Base-by-base conservation (phyloP, 2,888 invertebrate genomes). In the Endotricha flammealis region DNA sequence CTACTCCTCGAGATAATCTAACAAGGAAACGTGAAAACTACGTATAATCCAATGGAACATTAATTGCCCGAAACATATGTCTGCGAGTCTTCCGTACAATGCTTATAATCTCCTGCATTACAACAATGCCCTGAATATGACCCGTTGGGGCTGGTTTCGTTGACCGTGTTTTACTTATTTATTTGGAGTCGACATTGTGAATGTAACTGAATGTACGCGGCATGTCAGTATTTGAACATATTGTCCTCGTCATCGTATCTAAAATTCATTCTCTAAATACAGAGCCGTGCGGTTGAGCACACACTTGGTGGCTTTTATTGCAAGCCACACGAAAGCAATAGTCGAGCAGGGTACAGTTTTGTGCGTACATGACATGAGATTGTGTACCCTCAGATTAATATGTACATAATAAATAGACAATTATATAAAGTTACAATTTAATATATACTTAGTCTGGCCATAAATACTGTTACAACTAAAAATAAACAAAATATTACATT, bases 251-350 rank as follows among this genome's bases (percentile, higher is more conserved):
- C 16, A 28, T 22, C 9, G 30, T 28, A 72, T 73, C 62, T 67
- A 67, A 71, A 71, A 75, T 75, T 71, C 65, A 75, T 72, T 68
- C 57, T 66, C 67, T 66, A 71, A 75, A 75, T 70, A 72, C 65
- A 51, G 53, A 51, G 55, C 48, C 44, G 42, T 46, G 44, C 53
- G 61, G 62, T 59, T 56, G 61, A 63, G 55, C 57, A 64, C 60
- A 65, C 59, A 56, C 56, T 60, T 52, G 57, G 53, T 52, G 58
- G 58, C 55, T 59, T 72, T 76, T 71, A 76, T 75, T 67, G 65
- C 63, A 47, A 63, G 59, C 65, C 67, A 61, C 72, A 69, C 68
- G 66, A 66, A 73, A 64, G 57, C 57, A 67, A 66, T 71, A 64
- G 66, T 65, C 53, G 29, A 57, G 48, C 49, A 47, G 42, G 53